Conservation (phyloP, 2,797 vertebrate species). For the Hoplostethus mediterraneus region DNA sequence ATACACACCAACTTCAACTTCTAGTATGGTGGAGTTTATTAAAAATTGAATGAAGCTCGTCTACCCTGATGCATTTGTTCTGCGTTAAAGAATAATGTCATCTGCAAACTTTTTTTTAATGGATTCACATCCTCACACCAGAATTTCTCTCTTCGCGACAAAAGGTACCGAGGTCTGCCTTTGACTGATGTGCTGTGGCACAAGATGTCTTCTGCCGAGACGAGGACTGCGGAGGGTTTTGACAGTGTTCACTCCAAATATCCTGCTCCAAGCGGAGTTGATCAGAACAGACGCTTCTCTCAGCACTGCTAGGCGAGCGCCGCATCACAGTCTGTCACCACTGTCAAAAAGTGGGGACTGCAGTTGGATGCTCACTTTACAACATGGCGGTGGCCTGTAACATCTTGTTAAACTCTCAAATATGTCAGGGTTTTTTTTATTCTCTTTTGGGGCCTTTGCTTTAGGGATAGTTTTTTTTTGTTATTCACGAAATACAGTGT, state of each 20-base stretch:
- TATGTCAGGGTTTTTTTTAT: slow-evolving; percentile 20
- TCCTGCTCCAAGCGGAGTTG: slow-evolving; percentile 71
- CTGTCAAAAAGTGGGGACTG: slow-evolving; percentile 68
- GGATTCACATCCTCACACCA: slow-evolving; percentile 53
- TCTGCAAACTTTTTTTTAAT: slow-evolving; percentile 55
- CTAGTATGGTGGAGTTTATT: slow-evolving; percentile 39
- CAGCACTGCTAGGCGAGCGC: slow-evolving; percentile 60
- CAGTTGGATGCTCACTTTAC: slow-evolving; percentile 75
- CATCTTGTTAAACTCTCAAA: slow-evolving; percentile 65
- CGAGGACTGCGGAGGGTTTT: slow-evolving; percentile 69
- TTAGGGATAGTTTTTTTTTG: slow-evolving; percentile 2
- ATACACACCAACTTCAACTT: slow-evolving; percentile 16
- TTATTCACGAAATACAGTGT: neutral
- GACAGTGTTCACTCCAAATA: slow-evolving; percentile 76
- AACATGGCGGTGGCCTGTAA: slow-evolving; percentile 63
- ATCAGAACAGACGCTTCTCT: slow-evolving; percentile 77
- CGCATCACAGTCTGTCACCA: slow-evolving; percentile 75
- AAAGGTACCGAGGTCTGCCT: slow-evolving; percentile 55
- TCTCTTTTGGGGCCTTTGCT: neutral
- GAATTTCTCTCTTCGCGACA: slow-evolving; percentile 52
- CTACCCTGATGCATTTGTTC: slow-evolving; percentile 44
- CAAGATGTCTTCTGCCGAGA: slow-evolving; percentile 66
- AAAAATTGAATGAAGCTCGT: slow-evolving; percentile 59
- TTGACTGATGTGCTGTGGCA: slow-evolving; percentile 71
- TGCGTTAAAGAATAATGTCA: slow-evolving; percentile 49